These are phyloP conservation scores for Siphamia tubifer DNA, from an alignment of 2,113 vertebrate genomes.

Conservation along the genomic window DNA sequence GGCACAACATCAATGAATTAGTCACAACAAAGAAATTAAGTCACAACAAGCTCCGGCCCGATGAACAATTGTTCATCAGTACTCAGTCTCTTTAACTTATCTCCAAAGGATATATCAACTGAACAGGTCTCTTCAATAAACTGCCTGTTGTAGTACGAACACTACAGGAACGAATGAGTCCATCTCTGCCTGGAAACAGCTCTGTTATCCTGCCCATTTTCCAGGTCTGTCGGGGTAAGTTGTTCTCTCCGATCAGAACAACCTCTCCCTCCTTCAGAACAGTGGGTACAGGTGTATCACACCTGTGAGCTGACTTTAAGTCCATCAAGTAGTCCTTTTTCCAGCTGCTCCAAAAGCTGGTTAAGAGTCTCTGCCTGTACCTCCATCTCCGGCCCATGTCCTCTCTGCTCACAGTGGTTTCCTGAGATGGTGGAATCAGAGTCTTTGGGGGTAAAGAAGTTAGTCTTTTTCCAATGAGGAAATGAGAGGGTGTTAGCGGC, in stretches of 20 bases:
- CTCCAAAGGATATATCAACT: neutral
- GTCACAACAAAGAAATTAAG: no score
- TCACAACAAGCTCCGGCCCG: neutral
- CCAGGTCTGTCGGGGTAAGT: neutral
- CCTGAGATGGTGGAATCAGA: neutral
- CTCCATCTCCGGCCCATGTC: no score
- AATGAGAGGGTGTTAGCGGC: neutral
- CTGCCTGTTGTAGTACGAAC: neutral
- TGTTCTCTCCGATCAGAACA: neutral
- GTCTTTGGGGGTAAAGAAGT: constrained; percentile 6
- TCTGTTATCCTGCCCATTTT: neutral
- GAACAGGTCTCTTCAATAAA: neutral
- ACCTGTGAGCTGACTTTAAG: neutral
- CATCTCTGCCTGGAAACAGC: neutral
- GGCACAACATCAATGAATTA: no score
- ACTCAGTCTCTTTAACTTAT: neutral
- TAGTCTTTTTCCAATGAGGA: neutral
- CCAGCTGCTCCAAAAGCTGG: neutral
- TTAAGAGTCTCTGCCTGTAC: neutral
- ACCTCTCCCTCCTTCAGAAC: neutral
- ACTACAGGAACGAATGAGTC: neutral
- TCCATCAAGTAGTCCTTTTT: neutral
- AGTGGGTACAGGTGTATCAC: neutral
- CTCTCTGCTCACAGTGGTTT: neutral
- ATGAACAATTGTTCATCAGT: neutral